These are phyloP conservation scores for Melanotus villosus DNA, from an alignment of 2,888 invertebrate genomes.

Conservation along the genomic window DNA sequence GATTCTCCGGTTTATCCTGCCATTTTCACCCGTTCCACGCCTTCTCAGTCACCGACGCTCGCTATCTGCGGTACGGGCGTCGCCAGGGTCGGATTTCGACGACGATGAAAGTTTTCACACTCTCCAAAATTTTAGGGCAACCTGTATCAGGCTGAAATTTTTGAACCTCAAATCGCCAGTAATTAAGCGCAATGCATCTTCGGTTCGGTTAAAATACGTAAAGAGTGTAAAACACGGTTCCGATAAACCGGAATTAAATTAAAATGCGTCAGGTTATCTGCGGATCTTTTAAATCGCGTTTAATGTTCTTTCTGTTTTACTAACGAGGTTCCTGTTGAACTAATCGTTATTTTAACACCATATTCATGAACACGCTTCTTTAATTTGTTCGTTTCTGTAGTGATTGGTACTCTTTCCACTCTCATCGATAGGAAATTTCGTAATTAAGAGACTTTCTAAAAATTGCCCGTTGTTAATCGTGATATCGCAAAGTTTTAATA, in stretches of 20 bases:
- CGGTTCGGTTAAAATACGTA: too few species aligned
- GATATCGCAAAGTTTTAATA: too few species aligned
- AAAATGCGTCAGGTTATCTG: constrained; percentile 8
- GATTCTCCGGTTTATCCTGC: constrained; percentile 63
- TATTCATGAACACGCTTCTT: not conserved
- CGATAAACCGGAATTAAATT: not conserved
- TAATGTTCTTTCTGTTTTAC: not conserved
- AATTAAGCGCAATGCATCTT: too few species aligned
- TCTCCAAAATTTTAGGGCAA: not conserved
- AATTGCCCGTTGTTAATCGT: too few species aligned
- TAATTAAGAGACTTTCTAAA: too few species aligned
- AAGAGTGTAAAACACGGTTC: not conserved
- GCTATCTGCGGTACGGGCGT: constrained; percentile 40
- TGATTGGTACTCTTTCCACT: too few species aligned
- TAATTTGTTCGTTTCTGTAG: too few species aligned
- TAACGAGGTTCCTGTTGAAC: constrained; percentile 2
- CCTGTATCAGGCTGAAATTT: too few species aligned
- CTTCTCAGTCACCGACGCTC: constrained; percentile 53
- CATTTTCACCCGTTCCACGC: constrained; percentile 60
- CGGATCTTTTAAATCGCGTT: constrained; percentile 4
- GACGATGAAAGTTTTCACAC: not conserved
- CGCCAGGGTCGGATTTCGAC: constrained; percentile 40
- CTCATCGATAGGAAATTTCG: too few species aligned
- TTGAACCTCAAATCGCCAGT: too few species aligned
- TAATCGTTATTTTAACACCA: not conserved